Evolutionary conservation across 1,140 invertebrate genomes (phyloP), one percentile per base, ranked within the genome.

Genomic region (Dolichoris vasculosae): DNA sequence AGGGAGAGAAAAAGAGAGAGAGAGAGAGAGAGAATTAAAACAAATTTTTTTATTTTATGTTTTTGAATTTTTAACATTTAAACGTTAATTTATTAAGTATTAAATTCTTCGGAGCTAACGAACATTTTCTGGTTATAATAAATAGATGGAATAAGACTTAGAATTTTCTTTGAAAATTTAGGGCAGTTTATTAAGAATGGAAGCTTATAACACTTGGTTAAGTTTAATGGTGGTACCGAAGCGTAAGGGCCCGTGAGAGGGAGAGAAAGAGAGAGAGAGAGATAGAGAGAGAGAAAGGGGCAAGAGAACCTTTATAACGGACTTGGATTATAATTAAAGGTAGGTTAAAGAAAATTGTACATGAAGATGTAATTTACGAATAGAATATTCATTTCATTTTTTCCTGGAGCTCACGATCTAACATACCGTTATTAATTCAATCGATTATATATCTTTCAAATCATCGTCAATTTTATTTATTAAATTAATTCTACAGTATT

Each of bases 101-200:
- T 26, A 26, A 59, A 23, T 59, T 59, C 20, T 3, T 1, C 3
- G 4, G 13, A 26, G 6, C 23, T 59, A 9, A 59, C 26, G 23
- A 26, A 51, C 20, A 51, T 26, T 59, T 59, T 59, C 26, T n/a
- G n/a, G n/a, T n/a, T n/a, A n/a, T n/a, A 3, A 7, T 13, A 9
- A 59, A 9, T 59, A 26, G 55, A n/a, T 59, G 55, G 13, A 59
- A 59, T 26, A 59, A 26, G 23, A 59, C 26, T 46, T 75, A 7
- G 71, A 75, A 63, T 63, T 63, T 26, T 40, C 77, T 32, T 59
- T 32, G 77, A 20, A 32, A 63, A 63, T 79, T 35, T 63, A 38
- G 59, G 30, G 30, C 26, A 26, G 7, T 59, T 59, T 59, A 59
- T 59, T 26, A 20, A 59, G 23, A 26, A 59, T 59, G 26, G 2